phyloP scores from a whole-genome alignment of 37 sponge, comb jelly and placozoan genomes.

The Halisarca cf. caerulea region DNA sequence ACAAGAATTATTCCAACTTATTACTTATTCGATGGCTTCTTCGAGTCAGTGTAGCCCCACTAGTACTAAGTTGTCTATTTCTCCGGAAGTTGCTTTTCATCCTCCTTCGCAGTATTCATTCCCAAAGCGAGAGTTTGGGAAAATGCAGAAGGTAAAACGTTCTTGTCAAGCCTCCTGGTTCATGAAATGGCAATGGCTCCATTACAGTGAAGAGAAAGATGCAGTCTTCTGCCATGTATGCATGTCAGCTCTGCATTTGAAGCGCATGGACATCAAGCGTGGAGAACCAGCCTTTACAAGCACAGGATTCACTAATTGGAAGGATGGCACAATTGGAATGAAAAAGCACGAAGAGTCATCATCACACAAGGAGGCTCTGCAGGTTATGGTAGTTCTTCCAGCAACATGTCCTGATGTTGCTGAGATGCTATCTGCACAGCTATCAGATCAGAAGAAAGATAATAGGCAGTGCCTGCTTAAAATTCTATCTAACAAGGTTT shows the following conservation, averaged over 20 bases:
- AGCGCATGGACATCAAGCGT: not conserved
- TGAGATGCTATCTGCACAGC: constrained; percentile 44
- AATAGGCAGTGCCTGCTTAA: constrained; percentile 53
- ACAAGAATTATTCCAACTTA: no score
- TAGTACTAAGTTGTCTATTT: no score
- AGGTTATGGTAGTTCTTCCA: constrained; percentile 41
- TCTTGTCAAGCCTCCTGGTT: constrained; percentile 22
- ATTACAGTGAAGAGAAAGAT: constrained; percentile 5
- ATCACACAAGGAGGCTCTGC: not conserved
- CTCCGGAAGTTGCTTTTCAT: no score
- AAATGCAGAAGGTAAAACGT: not conserved
- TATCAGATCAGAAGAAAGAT: constrained; percentile 40
- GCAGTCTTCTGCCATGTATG: constrained; percentile 35
- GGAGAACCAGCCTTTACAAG: constrained; percentile 28
- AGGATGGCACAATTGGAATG: constrained; percentile 30
- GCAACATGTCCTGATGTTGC: constrained; percentile 37
- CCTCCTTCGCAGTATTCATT: no score
- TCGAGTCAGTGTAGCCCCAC: no score
- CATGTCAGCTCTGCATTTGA: not conserved
- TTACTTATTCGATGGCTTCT: no score
- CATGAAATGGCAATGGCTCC: constrained; percentile 3
- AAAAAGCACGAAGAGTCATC: constrained; percentile 2
- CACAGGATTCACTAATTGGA: constrained; percentile 28
- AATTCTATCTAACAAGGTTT: constrained; percentile 55
- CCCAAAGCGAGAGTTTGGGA: constrained; percentile 22